Evolutionary conservation across 2,797 vertebrate species (phyloP).

Genomic region (Hafferia zeledoni): DNA sequence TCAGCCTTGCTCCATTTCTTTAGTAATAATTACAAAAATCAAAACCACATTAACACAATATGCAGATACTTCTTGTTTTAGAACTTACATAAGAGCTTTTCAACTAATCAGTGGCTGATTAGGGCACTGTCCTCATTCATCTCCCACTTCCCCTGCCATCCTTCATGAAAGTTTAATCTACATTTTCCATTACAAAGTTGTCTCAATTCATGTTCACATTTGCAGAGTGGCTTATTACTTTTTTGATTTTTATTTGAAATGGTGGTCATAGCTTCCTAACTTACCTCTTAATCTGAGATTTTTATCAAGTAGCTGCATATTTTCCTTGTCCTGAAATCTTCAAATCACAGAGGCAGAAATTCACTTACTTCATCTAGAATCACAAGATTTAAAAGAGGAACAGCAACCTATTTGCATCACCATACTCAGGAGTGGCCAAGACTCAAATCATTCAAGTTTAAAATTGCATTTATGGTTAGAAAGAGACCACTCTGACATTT

Average conservation of each 20-base stretch:
- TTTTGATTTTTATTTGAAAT: not conserved
- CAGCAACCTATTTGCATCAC: not conserved
- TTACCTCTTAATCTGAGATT: not conserved
- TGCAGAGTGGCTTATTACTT: not conserved
- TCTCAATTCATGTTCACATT: not conserved
- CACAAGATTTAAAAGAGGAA: not conserved
- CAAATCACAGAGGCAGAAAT: not conserved
- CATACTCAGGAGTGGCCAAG: not conserved
- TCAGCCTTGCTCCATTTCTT: conserved; percentile 42
- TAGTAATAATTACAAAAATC: conserved; percentile 64
- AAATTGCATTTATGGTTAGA: not conserved
- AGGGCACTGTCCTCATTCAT: conserved; percentile 20
- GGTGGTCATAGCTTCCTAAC: not conserved
- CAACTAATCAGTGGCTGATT: not conserved
- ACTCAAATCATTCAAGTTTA: not conserved
- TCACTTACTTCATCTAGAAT: not conserved
- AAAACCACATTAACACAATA: conserved; percentile 51
- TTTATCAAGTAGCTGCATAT: not conserved
- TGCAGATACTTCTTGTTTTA: conserved; percentile 25
- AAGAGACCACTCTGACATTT: not conserved
- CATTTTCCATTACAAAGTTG: conserved; percentile 20
- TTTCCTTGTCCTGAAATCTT: not conserved
- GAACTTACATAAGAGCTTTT: not conserved
- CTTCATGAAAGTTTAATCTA: conserved; percentile 26
- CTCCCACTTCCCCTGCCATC: not conserved